Evolutionary conservation across 1,140 invertebrate genomes (phyloP), one percentile per base, ranked within the genome.

Genomic region (Procambarus virginalis): DNA sequence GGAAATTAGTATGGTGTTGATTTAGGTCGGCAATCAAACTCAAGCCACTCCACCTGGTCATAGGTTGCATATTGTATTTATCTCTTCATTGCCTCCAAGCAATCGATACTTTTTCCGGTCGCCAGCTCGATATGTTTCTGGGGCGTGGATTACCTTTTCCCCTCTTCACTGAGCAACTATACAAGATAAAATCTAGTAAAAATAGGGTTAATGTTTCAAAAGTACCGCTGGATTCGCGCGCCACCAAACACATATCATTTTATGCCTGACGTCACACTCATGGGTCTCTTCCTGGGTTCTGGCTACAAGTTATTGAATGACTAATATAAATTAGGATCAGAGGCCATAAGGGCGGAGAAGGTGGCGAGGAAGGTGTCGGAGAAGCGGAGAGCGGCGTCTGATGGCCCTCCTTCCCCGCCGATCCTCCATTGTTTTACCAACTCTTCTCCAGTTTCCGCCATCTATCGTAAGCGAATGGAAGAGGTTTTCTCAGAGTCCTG

Each of bases 391-490:
- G 22, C 6, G 34, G 68, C 6, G 8, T 8, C 6, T 2, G 68
- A 73, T 34, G n/a, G 6, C 10, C 5, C 68, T 73, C 0, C 22
- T 2, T n/a, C n/a, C n/a, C 68, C n/a, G 22, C 20, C 75, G 88
- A 89, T 34, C 60, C 70, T 89, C 88, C 49, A 12, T 70, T 89
- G 88, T 89, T 64, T 22, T 0, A 2, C 1, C 2, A 2, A 3
- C 45, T 22, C 10, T 14, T 10, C n/a, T 51, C 45, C 45, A 70
- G 88, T 22, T 84, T 84, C 73, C 76, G 5, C 12, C 81, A 75
- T 89, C 81, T 84, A 89, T 89, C 55, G 86, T 64, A 34, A 68
- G 84, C 84, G 84, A 86, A 86, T 84, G 88, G 76, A 89, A 84
- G 88, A 75, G 60, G 88, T 83, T 75, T 89, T 84, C 55, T 68